Evolutionary conservation across 2,888 invertebrate species (phyloP).

Genomic region (Perizoma flavofasciatum): DNA sequence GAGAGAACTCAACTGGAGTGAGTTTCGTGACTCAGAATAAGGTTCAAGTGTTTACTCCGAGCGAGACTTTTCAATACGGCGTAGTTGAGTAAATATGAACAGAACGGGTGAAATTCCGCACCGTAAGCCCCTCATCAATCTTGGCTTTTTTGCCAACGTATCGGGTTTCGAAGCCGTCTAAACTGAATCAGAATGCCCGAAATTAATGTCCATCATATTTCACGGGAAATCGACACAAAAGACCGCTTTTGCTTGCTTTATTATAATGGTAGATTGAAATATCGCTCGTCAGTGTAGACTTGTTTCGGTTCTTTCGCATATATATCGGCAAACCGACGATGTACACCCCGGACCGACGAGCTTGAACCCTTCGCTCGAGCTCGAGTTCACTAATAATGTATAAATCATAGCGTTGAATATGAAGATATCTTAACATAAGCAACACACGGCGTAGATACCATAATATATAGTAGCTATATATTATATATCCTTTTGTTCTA

Average conservation of each 20-base stretch:
- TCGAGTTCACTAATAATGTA: too few species aligned
- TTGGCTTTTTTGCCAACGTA: conserved; percentile 55
- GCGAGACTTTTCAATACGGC: conserved; percentile 26
- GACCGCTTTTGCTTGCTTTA: conserved; percentile 18
- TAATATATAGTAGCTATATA: too few species aligned
- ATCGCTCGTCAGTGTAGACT: conserved; percentile 4
- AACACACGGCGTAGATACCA: too few species aligned
- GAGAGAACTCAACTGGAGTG: conserved; percentile 38
- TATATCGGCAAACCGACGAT: neutral
- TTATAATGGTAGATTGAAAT: conserved; percentile 23
- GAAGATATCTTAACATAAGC: too few species aligned
- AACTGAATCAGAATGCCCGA: conserved; percentile 47
- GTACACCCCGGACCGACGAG: too few species aligned
- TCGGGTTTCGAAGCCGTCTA: conserved; percentile 48
- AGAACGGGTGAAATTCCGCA: conserved; percentile 29
- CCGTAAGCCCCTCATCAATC: conserved; percentile 42
- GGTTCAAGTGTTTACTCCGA: conserved; percentile 34
- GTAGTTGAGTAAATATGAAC: conserved; percentile 32
- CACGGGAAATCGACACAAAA: conserved; percentile 41
- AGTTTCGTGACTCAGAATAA: conserved; percentile 43
- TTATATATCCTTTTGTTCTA: too few species aligned
- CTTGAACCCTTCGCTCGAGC: too few species aligned
- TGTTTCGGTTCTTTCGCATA: neutral
- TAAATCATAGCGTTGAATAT: too few species aligned
- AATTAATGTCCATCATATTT: conserved; percentile 46